These are phyloP conservation scores for Megaceryle alcyon DNA, from an alignment of 2,797 vertebrate genomes.

Conservation along the genomic window DNA sequence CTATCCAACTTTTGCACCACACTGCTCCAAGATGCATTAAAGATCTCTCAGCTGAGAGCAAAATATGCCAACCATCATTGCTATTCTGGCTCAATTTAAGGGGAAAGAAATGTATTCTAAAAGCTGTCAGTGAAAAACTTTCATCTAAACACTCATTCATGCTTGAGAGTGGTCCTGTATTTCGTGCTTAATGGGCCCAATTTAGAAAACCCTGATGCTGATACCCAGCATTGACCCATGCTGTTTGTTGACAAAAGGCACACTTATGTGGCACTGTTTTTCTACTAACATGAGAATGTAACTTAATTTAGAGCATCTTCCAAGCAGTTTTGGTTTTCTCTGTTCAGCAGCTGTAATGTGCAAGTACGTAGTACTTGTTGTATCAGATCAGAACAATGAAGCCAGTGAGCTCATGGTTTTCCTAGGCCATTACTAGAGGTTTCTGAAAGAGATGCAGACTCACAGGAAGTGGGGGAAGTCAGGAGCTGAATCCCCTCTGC, in stretches of 20 bases:
- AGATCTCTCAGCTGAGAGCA: conserved; percentile 27
- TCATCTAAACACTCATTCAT: background rate
- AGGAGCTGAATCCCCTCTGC: background rate
- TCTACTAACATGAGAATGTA: background rate
- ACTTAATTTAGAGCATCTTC: conserved; percentile 10
- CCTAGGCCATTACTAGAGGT: background rate
- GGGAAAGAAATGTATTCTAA: background rate
- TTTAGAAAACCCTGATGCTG: background rate
- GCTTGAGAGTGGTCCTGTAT: background rate
- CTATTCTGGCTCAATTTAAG: conserved; percentile 25
- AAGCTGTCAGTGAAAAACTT: background rate
- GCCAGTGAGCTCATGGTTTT: background rate
- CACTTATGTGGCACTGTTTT: background rate
- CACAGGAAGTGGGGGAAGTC: background rate
- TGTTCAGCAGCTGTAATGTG: background rate
- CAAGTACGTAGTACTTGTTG: accelerated
- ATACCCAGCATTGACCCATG: background rate
- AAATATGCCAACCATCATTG: conserved; percentile 13
- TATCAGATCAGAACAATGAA: background rate
- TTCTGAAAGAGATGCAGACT: background rate
- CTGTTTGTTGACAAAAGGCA: background rate
- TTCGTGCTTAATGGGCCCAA: background rate
- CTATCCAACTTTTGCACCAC: conserved; percentile 51
- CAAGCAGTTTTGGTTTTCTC: background rate
- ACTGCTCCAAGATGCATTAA: conserved; percentile 52